Percentiles rank a stretch among this genome's conserved stretches.
These are phyloP conservation scores for Pseudopleuronectes americanus DNA, from an alignment of 2,797 vertebrate genomes.

Conservation along the genomic window DNA sequence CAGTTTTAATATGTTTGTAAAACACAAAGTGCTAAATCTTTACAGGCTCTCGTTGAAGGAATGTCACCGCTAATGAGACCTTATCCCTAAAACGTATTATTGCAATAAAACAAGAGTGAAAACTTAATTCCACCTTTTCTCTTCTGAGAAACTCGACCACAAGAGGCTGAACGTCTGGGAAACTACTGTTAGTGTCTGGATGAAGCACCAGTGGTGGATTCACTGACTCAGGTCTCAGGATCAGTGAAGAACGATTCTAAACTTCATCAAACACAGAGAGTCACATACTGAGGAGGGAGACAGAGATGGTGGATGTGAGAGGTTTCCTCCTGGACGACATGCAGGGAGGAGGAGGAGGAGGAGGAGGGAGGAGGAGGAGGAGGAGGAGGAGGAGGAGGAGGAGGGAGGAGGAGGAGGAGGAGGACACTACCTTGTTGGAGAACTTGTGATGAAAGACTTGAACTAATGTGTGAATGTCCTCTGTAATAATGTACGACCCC, in stretches of 20 bases:
- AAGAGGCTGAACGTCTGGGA: too few species aligned
- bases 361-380: too few species aligned
- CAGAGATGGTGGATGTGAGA: background rate
- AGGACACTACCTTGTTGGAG: conserved; percentile 53
- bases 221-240: too few species aligned
- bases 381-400: too few species aligned
- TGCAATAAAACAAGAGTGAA: background rate
- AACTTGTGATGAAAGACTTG: conserved; percentile 63
- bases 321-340: conserved; percentile 8
- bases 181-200: too few species aligned
- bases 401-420: background rate
- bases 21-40: too few species aligned
- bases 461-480: conserved; percentile 58
- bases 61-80: too few species aligned
- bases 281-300: background rate
- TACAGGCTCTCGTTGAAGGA: too few species aligned
- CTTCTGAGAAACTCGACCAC: too few species aligned
- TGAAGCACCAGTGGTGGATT: too few species aligned
- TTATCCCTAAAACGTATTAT: background rate
- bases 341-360: background rate
- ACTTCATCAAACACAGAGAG: background rate
- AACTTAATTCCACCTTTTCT: too few species aligned
- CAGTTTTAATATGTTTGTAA: too few species aligned
- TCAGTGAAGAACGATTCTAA: background rate
- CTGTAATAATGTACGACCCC: conserved; percentile 71